Conservation (phyloP, 2,797 vertebrate species). For the Sciaenops ocellatus region DNA sequence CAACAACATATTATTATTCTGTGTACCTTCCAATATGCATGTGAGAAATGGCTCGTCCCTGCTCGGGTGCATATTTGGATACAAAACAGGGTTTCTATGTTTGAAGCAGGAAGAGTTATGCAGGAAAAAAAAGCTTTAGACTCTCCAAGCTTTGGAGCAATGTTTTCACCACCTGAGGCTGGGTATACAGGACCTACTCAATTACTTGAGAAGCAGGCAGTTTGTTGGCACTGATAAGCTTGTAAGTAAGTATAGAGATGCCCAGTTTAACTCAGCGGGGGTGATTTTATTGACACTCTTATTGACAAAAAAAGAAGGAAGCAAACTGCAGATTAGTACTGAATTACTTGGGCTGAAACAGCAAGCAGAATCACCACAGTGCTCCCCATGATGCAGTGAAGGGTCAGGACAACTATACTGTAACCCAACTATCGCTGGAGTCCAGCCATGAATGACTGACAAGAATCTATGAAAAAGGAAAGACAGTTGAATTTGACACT, state of each 20-base stretch:
- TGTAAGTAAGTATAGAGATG: constrained; percentile 45
- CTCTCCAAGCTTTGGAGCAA: background rate
- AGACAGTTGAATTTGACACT: background rate
- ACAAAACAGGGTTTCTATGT: background rate
- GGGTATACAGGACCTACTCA: constrained; percentile 30
- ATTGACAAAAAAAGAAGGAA: constrained; percentile 34
- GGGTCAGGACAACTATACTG: background rate
- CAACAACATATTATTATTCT: background rate
- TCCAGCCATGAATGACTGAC: background rate
- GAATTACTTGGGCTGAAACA: background rate
- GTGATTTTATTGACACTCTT: constrained; percentile 41
- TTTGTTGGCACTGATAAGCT: constrained; percentile 55
- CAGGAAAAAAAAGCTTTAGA: background rate
- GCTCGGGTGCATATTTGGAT: background rate
- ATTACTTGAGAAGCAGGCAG: constrained; percentile 49
- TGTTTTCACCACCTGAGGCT: constrained; percentile 43
- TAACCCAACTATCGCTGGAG: background rate
- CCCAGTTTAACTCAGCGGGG: constrained; percentile 43
- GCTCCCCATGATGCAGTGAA: background rate
- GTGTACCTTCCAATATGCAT: background rate
- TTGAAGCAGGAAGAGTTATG: background rate
- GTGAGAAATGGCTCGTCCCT: background rate
- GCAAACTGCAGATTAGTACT: constrained; percentile 34
- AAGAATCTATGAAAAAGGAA: background rate
- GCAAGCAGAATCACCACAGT: background rate